Base-by-base conservation (phyloP, 1,140 invertebrate species). In the Pseudomyrmex pallidus region DNA sequence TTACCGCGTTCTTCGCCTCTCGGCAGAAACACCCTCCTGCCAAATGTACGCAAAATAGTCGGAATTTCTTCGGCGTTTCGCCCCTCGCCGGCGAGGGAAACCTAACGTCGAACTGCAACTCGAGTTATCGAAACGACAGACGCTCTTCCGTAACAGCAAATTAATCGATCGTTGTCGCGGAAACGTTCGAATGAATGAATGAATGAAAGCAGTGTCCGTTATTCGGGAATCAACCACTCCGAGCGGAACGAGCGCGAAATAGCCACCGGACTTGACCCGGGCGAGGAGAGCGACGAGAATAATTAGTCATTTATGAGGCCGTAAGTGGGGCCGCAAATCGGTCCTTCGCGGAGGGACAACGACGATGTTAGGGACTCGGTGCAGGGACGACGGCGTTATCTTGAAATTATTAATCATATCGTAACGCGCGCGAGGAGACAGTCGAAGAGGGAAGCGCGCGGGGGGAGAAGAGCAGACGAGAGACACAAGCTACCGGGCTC, bases 351-450 rank as follows among this genome's bases (percentile, higher is more conserved):
- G 64, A 86, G 91, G 89, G 88, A 84, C 90, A 90, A 82, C 50
- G 78, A 85, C 84, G 80, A 85, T 78, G 44, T 46, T 57, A 86
- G 86, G 90, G 86, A 85, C 82, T 88, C 74, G 35, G 35, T 84
- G 82, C 76, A 74, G 84, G 89, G 89, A 77, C 83, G 84, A 74
- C 77, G 87, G 87, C 74, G 87, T 93, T 92, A 93, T 93, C 92
- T 93, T 90, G 68, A 92, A 93, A 93, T 93, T 93, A 93, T 93
- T 93, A 93, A 93, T 93, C 92, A 93, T 90, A 93, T 93, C 87
- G 90, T 90, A 90, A 89, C 87, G 89, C 85, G 87, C 86, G 87
- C 82, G 66, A 50, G 44, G 61, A 44, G 44, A 72, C 57, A 44
- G 46, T 15, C 70, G 13, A 82, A 56, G 35, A 35, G 78, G 78